Base-by-base conservation (phyloP, 2,888 invertebrate genomes). In the Embidobia sp. region DNA sequence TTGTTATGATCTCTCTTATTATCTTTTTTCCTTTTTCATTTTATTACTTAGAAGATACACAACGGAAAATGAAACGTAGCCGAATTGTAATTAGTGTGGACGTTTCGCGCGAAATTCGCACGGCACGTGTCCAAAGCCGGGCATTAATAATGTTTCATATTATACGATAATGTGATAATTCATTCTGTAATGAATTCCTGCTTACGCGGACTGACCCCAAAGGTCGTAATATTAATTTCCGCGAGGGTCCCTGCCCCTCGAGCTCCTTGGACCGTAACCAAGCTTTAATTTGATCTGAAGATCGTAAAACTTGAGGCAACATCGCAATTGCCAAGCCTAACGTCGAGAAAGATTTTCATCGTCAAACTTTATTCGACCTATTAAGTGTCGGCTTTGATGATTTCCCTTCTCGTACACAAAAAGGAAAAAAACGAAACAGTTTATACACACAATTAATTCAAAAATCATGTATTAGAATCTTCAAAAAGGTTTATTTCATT, bases 211-310 rank as follows among this genome's bases (percentile, higher is more conserved):
- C 76, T 73, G 72, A 79, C 80, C 76, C 70, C 77, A 67, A 37
- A 63, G 70, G 67, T 76, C 48, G 61, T 66, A 55, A 70, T 79
- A 78, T 78, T 78, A 79, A 80, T 79, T 80, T 79, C 70, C 53
- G 61, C 66, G 48, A 64, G 73, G 79, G 75, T 75, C 57, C 63
- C 26, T 29, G 19, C 44, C 48, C 63, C 66, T 64, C 66, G 59
- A 51, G 44, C 37, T 55, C 55, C 42, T 46, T 42, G 59, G 42
- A 79, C 79, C 79, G 77, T 80, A 81, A 83, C 79, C 72, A 76
- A 78, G 79, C 79, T 80, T 81, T 81, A 82, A 82, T 83, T 81
- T 79, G 77, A 81, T 82, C 79, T 79, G 72, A 67, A 76, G 75
- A 76, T 81, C 80, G 80, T 81, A 81, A 81, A 82, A 81, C 69